A percentile compares a stretch with the other conserved stretches of the same genome.
Evolutionary conservation across 2,797 vertebrate genomes (phyloP).

Genomic region (Atherinosoma microstoma): DNA sequence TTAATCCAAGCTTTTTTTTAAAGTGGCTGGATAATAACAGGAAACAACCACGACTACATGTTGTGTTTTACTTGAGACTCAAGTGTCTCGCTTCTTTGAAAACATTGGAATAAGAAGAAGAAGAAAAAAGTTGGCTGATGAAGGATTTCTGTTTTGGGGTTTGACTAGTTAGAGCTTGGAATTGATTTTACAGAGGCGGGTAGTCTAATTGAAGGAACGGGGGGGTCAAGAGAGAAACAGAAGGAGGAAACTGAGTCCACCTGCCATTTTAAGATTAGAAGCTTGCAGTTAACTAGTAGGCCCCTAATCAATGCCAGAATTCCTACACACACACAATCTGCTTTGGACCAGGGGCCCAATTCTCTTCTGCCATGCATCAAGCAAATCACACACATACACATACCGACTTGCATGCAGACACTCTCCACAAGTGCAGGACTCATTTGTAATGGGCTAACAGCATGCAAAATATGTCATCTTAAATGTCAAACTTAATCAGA

Average conservation of each 20-base stretch:
- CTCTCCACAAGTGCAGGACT: slow-evolving; percentile 52
- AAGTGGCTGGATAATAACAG: slow-evolving; percentile 54
- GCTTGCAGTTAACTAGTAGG: slow-evolving; percentile 64
- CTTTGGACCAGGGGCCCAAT: slow-evolving; percentile 48
- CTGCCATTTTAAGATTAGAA: slow-evolving; percentile 75
- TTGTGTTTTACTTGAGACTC: slow-evolving; percentile 4
- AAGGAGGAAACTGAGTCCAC: slow-evolving; percentile 65
- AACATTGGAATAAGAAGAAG: not conserved
- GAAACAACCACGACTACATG: slow-evolving; percentile 44
- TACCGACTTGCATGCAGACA: slow-evolving; percentile 24
- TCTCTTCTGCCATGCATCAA: slow-evolving; percentile 56
- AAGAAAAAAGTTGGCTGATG: slow-evolving; percentile 3
- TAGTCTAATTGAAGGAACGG: slow-evolving; percentile 56
- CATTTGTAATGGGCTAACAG: slow-evolving; percentile 78
- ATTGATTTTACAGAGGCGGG: slow-evolving; percentile 67
- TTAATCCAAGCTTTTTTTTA: slow-evolving; percentile 56
- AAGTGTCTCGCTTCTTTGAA: slow-evolving; percentile 30
- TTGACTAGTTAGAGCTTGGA: slow-evolving; percentile 45
- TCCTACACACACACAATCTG: slow-evolving; percentile 36
- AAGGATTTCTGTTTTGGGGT: slow-evolving; percentile 25
- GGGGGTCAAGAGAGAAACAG: slow-evolving; percentile 33
- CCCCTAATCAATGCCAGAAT: slow-evolving; percentile 78
- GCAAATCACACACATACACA: slow-evolving; percentile 43
- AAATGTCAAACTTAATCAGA: slow-evolving; percentile 82
- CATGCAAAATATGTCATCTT: slow-evolving; percentile 81